Percentiles rank a stretch among this genome's conserved stretches.
These are phyloP conservation scores for Pomacea maculata DNA, from an alignment of 1,140 invertebrate genomes.

Conservation along the genomic window DNA sequence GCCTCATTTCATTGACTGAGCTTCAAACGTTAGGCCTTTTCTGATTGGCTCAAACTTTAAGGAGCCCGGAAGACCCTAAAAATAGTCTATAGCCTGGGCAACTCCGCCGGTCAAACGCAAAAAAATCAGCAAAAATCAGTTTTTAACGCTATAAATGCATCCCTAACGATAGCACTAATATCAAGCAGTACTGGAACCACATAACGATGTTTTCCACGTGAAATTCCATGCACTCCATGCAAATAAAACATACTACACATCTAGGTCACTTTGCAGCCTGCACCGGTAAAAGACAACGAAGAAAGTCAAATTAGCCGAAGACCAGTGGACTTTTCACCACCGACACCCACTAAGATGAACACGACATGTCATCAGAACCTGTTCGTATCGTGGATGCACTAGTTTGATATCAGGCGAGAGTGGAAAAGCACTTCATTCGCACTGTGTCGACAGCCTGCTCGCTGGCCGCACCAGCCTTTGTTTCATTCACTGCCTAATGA, in stretches of 20 bases:
- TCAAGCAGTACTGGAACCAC: not conserved
- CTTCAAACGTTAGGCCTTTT: slow-evolving; percentile 3
- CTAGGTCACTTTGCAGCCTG: slow-evolving; percentile 16
- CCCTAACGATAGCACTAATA: slow-evolving; percentile 10
- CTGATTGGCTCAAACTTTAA: slow-evolving; percentile 7
- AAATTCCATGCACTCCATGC: slow-evolving; percentile 13
- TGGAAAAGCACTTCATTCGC: not conserved
- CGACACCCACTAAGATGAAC: too few relatives aligned
- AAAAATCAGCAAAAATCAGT: slow-evolving; percentile 23
- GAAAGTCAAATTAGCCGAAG: not conserved
- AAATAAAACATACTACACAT: slow-evolving; percentile 8
- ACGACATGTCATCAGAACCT: not conserved
- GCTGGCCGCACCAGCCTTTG: not conserved
- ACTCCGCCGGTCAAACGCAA: slow-evolving; percentile 5
- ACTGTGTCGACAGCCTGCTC: not conserved
- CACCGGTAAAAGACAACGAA: not conserved
- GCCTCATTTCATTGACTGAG: slow-evolving; percentile 12
- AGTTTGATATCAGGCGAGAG: not conserved
- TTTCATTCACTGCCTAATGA: slow-evolving; percentile 24
- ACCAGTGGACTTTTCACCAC: not conserved
- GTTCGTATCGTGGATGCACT: not conserved
- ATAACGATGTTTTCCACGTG: not conserved
- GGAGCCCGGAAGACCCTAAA: not conserved
- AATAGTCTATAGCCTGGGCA: slow-evolving; percentile 23
- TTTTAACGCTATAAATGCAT: slow-evolving; percentile 13